Base-by-base conservation (phyloP, 2,888 invertebrate genomes). In the Eurytoma californica region DNA sequence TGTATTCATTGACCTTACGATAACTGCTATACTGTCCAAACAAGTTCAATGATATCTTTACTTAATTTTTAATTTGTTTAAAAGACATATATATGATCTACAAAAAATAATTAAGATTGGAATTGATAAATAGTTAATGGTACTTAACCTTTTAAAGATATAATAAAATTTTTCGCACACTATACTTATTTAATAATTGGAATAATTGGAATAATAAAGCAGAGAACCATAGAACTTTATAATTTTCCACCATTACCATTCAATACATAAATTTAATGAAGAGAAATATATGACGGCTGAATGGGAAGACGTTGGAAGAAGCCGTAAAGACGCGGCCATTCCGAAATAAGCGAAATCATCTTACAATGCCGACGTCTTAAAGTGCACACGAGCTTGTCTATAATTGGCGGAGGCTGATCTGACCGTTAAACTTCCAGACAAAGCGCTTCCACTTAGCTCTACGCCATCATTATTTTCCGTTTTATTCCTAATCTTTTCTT, bases 381-480 rank as follows among this genome's bases (percentile, higher is more conserved):
- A 72, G 77, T 69, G 70, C 75, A 80, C 77, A 70, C 82, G 77
- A 30, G 57, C 80, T 83, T 82, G 81, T 67, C 80, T 80, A 82
- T 86, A 87, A 87, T 87, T 87, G 86, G 85, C 85, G 83, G 83
- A 78, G 82, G 67, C 67, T 82, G 85, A 83, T 84, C 84, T 83
- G 84, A 84, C 84, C 82, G 85, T 83, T 87, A 87, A 86, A 86
- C 85, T 85, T 57, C 83, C 84, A 82, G 84, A 87, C 87, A 87
- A 87, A 87, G 84, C 83, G 77, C 70, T 65, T 63, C 69, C 53
- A 51, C 57, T 61, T 53, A 24, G 57, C 30, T 65, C 20, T 67
- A 20, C 30, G 30, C 53, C 47, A 13, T 72, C 81, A 39, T 72
- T 73, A 73, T 47, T 63, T 57, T 79, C 80, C 81, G 16, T n/a